phyloP scores from a whole-genome alignment of 2,113 vertebrate species.

The Corydoras maculifer region DNA sequence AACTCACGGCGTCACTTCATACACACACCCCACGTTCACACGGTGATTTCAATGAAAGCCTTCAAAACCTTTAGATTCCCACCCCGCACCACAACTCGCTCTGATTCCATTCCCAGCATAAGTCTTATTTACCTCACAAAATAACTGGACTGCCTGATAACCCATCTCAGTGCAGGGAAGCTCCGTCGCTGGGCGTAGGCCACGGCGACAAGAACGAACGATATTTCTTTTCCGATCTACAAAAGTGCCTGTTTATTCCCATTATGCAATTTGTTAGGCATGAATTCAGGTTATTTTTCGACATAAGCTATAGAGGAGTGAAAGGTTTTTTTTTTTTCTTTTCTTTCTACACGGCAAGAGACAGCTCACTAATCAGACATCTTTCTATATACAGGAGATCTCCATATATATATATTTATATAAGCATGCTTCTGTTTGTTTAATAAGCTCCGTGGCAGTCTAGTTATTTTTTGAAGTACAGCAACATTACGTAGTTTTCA shows the following conservation, averaged over 20 bases:
- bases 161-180: slow-evolving; percentile 65
- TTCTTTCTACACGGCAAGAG: slow-evolving; percentile 24
- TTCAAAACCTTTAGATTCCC: too few relatives aligned
- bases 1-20: too few relatives aligned
- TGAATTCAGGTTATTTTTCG: slow-evolving; percentile 77
- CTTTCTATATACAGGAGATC: slow-evolving; percentile 71
- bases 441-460: slow-evolving; percentile 78
- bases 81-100: slow-evolving; percentile 31
- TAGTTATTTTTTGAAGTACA: slow-evolving; percentile 78
- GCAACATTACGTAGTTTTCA: slow-evolving; percentile 45
- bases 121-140: slow-evolving; percentile 58
- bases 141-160: slow-evolving; percentile 77
- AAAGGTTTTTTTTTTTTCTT: slow-evolving; percentile 31
- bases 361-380: slow-evolving; percentile 71
- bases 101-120: slow-evolving; percentile 19
- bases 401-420: slow-evolving; percentile 70
- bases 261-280: slow-evolving; percentile 79
- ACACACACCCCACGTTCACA: too few relatives aligned
- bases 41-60: too few relatives aligned
- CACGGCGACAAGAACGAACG: slow-evolving; percentile 50
- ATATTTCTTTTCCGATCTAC: slow-evolving; percentile 70
- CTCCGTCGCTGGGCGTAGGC: slow-evolving; percentile 50
- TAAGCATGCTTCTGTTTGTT: slow-evolving; percentile 67
- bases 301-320: slow-evolving; percentile 72
- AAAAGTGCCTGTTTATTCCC: slow-evolving; percentile 79